phyloP scores from a whole-genome alignment of 1,140 invertebrate genomes.

The Limonius californicus region DNA sequence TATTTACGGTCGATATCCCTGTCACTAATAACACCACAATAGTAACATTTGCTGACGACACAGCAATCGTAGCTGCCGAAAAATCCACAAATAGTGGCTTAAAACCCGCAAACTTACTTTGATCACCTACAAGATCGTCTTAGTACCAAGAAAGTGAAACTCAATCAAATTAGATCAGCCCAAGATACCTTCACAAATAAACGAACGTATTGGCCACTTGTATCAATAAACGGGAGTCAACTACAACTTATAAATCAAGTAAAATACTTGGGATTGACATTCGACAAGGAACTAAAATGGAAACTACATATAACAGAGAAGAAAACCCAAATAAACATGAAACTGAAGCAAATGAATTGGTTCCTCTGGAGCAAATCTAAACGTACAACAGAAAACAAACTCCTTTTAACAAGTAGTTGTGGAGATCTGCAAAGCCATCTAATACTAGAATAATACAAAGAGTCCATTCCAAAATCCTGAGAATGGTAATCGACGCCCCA shows the following conservation, averaged over 20 bases:
- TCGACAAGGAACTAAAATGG: neutral
- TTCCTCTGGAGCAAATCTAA: conserved; percentile 30
- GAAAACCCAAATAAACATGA: neutral
- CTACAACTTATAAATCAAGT: neutral
- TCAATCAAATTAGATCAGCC: neutral
- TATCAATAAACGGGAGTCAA: neutral
- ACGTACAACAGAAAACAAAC: conserved; percentile 35
- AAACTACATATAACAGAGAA: neutral
- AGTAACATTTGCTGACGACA: neutral
- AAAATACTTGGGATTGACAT: neutral
- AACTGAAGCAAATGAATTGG: conserved; percentile 25
- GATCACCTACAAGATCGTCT: neutral
- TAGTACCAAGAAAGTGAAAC: neutral
- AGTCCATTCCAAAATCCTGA: conserved; percentile 8
- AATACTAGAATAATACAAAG: conserved; percentile 9
- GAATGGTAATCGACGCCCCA: conserved; percentile 3
- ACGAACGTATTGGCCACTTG: neutral
- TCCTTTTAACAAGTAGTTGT: conserved; percentile 17
- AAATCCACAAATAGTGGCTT: neutral
- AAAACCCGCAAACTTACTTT: neutral
- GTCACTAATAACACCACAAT: no score
- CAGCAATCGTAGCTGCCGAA: no score
- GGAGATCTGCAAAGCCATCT: conserved; percentile 1
- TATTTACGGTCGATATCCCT: no score
- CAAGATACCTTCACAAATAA: neutral